A percentile compares a stretch with the other conserved stretches of the same genome.
Conservation (phyloP, 2,797 vertebrate genomes). For the Thripadectes ignobilis region DNA sequence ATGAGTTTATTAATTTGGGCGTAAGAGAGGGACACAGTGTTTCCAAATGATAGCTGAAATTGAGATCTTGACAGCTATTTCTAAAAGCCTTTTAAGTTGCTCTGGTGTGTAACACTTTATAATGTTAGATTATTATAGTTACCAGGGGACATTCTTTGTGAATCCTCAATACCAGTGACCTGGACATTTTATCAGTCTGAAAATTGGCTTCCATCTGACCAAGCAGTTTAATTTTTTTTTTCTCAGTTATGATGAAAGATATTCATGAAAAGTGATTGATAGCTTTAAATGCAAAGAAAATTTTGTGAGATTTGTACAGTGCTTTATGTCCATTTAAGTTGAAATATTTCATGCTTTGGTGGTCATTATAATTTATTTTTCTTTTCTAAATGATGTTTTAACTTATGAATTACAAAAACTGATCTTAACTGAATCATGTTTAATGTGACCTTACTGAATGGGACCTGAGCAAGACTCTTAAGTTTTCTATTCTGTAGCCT, state of each 20-base stretch:
- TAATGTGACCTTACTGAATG: not conserved
- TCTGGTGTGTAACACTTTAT: not conserved
- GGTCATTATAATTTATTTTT: not conserved
- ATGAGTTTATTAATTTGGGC: not conserved
- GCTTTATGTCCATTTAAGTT: not conserved
- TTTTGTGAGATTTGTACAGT: not conserved
- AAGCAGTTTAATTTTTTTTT: not conserved
- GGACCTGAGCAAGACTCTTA: not conserved
- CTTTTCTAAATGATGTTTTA: not conserved
- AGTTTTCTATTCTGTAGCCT: not conserved
- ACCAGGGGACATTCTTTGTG: not conserved
- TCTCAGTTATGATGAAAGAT: not conserved
- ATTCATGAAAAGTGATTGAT: not conserved
- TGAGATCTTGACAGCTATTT: not conserved
- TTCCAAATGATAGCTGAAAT: not conserved
- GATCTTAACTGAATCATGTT: not conserved
- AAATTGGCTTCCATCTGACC: not conserved
- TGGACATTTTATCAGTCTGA: not conserved
- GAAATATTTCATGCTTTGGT: not conserved
- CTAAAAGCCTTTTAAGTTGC: not conserved
- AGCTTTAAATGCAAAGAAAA: not conserved
- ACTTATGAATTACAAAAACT: not conserved
- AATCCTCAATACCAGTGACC: not conserved
- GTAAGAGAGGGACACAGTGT: not conserved
- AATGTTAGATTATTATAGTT: not conserved